Percentiles rank a stretch among this genome's conserved stretches.
phyloP scores from a whole-genome alignment of 2,797 vertebrate species.

The Pseudotriccus pelzelni region DNA sequence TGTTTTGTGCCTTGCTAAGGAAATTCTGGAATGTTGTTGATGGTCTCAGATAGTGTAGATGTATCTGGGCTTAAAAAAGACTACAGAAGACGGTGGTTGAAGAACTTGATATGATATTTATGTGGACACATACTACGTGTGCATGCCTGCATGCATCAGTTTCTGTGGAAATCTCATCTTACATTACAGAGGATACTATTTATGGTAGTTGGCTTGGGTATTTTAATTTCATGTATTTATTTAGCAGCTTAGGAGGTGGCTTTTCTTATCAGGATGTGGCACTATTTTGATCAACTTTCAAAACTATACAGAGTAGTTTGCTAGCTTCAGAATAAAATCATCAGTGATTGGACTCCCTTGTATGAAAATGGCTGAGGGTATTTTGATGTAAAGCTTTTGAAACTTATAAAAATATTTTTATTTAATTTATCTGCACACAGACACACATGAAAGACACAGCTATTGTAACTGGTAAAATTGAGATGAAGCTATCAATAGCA shows the following conservation, averaged over 20 bases:
- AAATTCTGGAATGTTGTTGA: neutral
- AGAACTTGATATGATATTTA: neutral
- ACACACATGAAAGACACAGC: neutral
- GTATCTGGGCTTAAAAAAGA: neutral
- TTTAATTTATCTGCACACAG: neutral
- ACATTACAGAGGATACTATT: neutral
- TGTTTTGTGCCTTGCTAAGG: neutral
- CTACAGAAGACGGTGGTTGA: neutral
- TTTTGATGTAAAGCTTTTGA: neutral
- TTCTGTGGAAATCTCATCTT: neutral
- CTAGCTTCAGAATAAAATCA: neutral
- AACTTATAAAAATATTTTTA: neutral
- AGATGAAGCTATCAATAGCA: neutral
- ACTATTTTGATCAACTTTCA: neutral
- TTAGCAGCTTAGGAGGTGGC: neutral
- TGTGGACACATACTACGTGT: rapidly evolving
- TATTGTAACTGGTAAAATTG: neutral
- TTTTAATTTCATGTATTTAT: neutral
- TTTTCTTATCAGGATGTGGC: neutral
- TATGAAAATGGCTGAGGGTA: neutral
- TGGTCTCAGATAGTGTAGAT: neutral
- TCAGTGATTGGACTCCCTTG: rapidly evolving
- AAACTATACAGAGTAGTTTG: neutral
- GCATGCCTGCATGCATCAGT: neutral
- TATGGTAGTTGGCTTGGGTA: neutral